These are phyloP conservation scores for Manduca sexta DNA, from an alignment of 1,140 invertebrate genomes.

Conservation along the genomic window DNA sequence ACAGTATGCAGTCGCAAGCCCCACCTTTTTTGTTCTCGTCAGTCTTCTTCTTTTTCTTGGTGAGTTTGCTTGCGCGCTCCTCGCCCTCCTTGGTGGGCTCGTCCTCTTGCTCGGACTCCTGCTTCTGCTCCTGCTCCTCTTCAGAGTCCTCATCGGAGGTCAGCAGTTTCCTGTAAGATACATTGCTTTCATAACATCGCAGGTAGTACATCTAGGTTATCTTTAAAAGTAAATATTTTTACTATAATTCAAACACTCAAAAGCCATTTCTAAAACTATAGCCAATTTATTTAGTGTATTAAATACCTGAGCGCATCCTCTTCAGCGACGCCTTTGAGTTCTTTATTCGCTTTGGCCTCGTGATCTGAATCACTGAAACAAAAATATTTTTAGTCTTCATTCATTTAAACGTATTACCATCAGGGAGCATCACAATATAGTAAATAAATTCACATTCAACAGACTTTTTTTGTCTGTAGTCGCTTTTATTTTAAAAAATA, in stretches of 20 bases:
- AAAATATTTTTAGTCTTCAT: too few species aligned
- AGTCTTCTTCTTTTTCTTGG: constrained; percentile 75
- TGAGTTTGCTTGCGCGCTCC: constrained; percentile 75
- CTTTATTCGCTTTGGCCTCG: constrained; percentile 81
- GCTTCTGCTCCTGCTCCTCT: constrained; percentile 81
- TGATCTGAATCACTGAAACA: constrained; percentile 81
- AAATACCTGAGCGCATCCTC: constrained; percentile 88
- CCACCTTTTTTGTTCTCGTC: constrained; percentile 75
- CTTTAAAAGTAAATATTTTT: too few species aligned
- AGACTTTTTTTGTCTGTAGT: too few species aligned
- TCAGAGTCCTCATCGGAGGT: constrained; percentile 93
- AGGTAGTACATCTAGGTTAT: too few species aligned
- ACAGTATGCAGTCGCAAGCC: not conserved
- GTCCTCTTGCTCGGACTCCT: constrained; percentile 76
- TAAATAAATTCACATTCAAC: too few species aligned
- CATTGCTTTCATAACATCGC: too few species aligned
- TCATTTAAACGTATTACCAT: too few species aligned
- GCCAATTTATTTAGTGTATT: too few species aligned
- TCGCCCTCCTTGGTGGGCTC: constrained; percentile 73
- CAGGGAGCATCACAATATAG: too few species aligned
- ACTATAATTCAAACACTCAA: too few species aligned
- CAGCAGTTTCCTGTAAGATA: constrained; percentile 79
- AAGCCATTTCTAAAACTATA: too few species aligned
- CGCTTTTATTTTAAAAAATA: too few species aligned
- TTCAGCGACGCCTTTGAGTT: constrained; percentile 88